phyloP scores from a whole-genome alignment of 2,888 invertebrate genomes.

The Aricia artaxerxes region DNA sequence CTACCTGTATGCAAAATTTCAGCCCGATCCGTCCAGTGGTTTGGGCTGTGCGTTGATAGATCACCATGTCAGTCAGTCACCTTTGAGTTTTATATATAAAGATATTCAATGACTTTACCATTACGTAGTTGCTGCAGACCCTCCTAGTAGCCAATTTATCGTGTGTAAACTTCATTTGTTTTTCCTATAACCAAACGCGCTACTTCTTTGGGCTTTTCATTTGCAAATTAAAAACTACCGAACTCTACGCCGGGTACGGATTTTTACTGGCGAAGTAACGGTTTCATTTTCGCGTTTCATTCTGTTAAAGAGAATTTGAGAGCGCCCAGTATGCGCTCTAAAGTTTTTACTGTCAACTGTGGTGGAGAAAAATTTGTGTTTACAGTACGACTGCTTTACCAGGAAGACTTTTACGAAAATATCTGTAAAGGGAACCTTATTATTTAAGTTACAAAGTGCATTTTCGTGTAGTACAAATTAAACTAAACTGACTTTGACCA shows the following conservation, averaged over 20 bases:
- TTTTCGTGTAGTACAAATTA: neutral
- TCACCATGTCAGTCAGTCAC: no score
- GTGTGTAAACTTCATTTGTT: neutral
- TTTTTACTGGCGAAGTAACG: conserved; percentile 8
- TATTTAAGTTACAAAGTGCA: neutral
- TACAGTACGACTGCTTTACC: conserved; percentile 17
- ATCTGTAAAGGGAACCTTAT: neutral
- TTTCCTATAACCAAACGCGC: neutral
- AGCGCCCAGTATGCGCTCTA: conserved; percentile 6
- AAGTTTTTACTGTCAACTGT: conserved; percentile 19
- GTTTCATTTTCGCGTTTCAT: conserved; percentile 16
- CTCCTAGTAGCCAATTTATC: neutral
- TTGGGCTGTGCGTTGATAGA: no score
- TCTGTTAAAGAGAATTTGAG: conserved; percentile 6
- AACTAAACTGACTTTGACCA: conserved; percentile 7
- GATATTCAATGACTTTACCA: neutral
- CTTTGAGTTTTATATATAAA: no score
- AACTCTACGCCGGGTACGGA: neutral
- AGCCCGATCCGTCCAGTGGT: no score
- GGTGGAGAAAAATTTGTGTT: conserved; percentile 4
- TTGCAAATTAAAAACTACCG: neutral
- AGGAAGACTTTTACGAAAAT: neutral
- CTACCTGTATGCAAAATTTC: no score
- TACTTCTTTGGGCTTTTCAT: neutral
- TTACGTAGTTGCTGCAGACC: neutral